Base-by-base conservation (phyloP, 2,888 invertebrate species). In the Leptinotarsa juncta region DNA sequence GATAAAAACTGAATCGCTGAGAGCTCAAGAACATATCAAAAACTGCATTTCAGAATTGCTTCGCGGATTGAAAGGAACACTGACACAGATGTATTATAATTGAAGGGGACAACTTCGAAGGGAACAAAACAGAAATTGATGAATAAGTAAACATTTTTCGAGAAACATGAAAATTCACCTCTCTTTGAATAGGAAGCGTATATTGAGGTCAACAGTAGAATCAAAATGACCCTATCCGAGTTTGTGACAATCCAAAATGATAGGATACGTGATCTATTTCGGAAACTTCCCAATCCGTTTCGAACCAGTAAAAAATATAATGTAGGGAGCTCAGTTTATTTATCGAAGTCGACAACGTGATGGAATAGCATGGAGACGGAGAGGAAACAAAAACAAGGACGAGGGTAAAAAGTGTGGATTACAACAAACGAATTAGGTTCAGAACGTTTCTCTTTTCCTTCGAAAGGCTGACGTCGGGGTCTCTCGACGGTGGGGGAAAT, bases 181-280 rank as follows among this genome's bases (percentile, higher is more conserved):
- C 16, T 51, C 5, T 51, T 15, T 51, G 51, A n/a, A 20, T 14
- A 10, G 10, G 3, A 23, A 3, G 14, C 23, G 15, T 12, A 15
- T 23, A 23, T 57, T 57, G 18, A 55, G 18, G 23, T 23, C 57
- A 57, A 15, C 4, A 15, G 14, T 23, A 15, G 23, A 23, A 57
- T 23, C 23, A 23, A 15, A 57, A 15, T 5, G 15, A 51, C 20
- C 4, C 15, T 16, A 57, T 14, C 3, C 4, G 23, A 7, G 20
- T 57, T 57, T 23, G 57, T 20, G 14, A n/a, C 65, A 48, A 49
- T 20, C 65, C 70, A 66, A 66, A 65, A 70, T 60, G 57, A 32
- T 51, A 60, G 57, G 57, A 67, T 70, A 74, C 73, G 73, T 74
- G 73, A 74, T 62, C 55, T 67, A 74, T 70, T 66, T 67, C 12